Evolutionary conservation across 2,888 invertebrate genomes (phyloP), one percentile per base, ranked within the genome.

Genomic region (Caenorhabditis macrosperma): DNA sequence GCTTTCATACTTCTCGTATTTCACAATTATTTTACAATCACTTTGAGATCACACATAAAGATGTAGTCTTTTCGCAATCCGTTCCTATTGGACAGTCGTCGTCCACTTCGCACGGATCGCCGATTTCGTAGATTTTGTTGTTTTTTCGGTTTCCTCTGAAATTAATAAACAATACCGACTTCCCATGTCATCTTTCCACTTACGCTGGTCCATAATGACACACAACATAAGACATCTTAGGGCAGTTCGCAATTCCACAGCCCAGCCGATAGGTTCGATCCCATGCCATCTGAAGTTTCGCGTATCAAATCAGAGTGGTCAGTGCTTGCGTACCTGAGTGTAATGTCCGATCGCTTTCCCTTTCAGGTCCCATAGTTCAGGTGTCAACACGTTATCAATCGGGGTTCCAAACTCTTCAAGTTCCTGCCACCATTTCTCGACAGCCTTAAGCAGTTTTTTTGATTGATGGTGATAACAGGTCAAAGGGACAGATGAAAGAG

Each of bases 361-460:
- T 66, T 84, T 84, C 64, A 75, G 48, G 35, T 68, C 69, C 83
- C 83, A 84, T 20, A 84, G 30, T 55, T 80, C 78, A 20, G 75
- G 57, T 17, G 82, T 78, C 44, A 84, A 68, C 9, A 84, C 61
- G 60, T 84, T 84, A 64, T 84, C 78, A 57, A 75, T 67, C 9
- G 83, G 83, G 15, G 78, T 74, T 24, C 83, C 83, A 30, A 82
- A 82, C 69, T 84, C 82, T 66, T 82, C 83, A 50, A 84, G 57
- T 57, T 84, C 83, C 55, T 84, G 82, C 83, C 83, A 84, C 83
- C 83, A 84, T 72, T 84, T 84, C 48, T 84, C 83, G 64, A 82
- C 77, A 20, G 80, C 82, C 83, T 84, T 50, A 75, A 75, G 24
- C 10, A 59, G 44, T 54, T 69, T 59, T 41, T 59, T 63, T 59